Conservation (phyloP, 53 echinoderm and acorn worm genomes). For the Holothuria leucospilota region DNA sequence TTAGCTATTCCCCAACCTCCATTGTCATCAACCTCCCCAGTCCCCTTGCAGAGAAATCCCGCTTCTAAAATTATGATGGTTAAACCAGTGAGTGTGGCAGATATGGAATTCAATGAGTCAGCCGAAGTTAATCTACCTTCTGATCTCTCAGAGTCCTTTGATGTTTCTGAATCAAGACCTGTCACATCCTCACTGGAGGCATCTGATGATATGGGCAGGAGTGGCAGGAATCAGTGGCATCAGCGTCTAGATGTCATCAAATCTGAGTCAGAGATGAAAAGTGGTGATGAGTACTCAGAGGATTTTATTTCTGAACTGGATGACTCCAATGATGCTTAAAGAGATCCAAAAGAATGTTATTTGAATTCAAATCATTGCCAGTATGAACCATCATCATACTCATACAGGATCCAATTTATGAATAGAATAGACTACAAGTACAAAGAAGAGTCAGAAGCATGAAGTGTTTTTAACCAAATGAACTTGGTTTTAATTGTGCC, state of each 20-base stretch:
- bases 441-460: too few species aligned
- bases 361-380: too few species aligned
- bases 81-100: neutral
- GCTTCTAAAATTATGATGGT: constrained; percentile 6
- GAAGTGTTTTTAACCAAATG: too few species aligned
- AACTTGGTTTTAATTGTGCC: too few species aligned
- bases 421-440: too few species aligned
- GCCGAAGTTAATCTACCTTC: constrained; percentile 14
- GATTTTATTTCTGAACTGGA: constrained; percentile 58
- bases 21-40: constrained; percentile 35
- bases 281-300: constrained; percentile 66
- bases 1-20: constrained; percentile 38
- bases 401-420: too few species aligned
- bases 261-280: constrained; percentile 43
- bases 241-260: constrained; percentile 50
- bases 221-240: neutral
- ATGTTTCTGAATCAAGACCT: neutral
- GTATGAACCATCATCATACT: too few species aligned
- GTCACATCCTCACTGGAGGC: neutral
- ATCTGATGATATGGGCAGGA: neutral
- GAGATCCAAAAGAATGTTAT: too few species aligned
- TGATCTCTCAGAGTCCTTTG: constrained; percentile 5
- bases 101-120: neutral
- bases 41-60: constrained; percentile 17
- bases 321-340: neutral